These are phyloP conservation scores for Melinopterus prodromus DNA, from an alignment of 2,888 invertebrate genomes.

Conservation along the genomic window DNA sequence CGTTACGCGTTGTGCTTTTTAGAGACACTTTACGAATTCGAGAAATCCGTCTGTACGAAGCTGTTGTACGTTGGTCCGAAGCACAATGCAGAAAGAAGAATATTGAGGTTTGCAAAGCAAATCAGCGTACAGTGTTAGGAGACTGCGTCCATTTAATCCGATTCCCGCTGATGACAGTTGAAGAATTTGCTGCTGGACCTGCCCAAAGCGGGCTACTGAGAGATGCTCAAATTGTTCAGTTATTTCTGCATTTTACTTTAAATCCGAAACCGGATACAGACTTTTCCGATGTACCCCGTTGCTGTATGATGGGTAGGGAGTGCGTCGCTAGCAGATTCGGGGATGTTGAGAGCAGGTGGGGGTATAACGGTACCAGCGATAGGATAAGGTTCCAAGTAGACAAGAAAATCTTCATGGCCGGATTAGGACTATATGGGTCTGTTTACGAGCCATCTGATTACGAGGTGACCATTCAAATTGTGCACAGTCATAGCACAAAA, in stretches of 20 bases:
- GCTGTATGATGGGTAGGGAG: constrained; percentile 82
- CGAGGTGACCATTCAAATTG: constrained; percentile 78
- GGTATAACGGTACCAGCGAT: constrained; percentile 79
- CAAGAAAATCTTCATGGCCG: constrained; percentile 81
- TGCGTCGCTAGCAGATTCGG: constrained; percentile 76
- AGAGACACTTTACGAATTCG: constrained; percentile 80
- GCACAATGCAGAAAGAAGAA: constrained; percentile 76
- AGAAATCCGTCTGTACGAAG: constrained; percentile 81
- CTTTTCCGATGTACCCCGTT: constrained; percentile 76
- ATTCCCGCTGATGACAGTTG: constrained; percentile 85
- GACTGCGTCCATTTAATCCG: constrained; percentile 76
- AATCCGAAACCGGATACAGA: constrained; percentile 80
- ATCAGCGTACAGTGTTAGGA: constrained; percentile 75
- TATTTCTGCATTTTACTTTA: constrained; percentile 75
- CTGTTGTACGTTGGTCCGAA: constrained; percentile 77
- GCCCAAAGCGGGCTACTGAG: constrained; percentile 79
- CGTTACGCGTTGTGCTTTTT: constrained; percentile 77
- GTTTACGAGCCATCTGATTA: constrained; percentile 82
- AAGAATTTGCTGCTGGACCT: constrained; percentile 83
- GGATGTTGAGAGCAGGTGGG: constrained; percentile 83
- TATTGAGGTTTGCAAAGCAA: constrained; percentile 70
- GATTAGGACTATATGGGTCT: constrained; percentile 86
- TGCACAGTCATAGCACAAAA: constrained; percentile 78
- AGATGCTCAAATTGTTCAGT: constrained; percentile 78
- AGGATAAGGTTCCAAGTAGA: constrained; percentile 84